Conservation (phyloP, 2,888 invertebrate genomes). For the Caenorhabditis japonica region DNA sequence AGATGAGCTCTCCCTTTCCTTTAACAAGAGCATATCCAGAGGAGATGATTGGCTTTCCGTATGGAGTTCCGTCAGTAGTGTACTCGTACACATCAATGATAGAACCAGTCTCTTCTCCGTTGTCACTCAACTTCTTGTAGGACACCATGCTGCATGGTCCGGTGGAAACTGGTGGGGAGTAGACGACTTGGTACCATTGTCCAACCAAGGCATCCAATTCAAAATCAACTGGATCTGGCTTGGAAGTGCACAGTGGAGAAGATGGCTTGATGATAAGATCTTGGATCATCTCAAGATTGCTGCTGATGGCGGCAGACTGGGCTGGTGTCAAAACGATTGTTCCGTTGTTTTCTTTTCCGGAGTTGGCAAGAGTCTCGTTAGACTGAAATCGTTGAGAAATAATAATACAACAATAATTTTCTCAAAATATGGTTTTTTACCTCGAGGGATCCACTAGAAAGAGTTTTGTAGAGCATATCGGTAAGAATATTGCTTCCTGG, state of each 20-base stretch:
- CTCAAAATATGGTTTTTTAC: constrained; percentile 19
- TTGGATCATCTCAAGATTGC: constrained; percentile 77
- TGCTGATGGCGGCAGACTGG: constrained; percentile 74
- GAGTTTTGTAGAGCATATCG: constrained; percentile 77
- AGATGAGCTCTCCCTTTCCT: constrained; percentile 76
- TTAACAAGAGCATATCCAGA: constrained; percentile 77
- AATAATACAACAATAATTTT: too few species aligned
- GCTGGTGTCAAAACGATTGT: constrained; percentile 67
- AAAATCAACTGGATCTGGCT: constrained; percentile 76
- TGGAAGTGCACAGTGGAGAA: constrained; percentile 76
- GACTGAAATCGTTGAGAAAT: constrained; percentile 35
- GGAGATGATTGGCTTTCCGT: constrained; percentile 76
- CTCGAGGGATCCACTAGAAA: constrained; percentile 73
- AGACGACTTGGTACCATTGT: constrained; percentile 76
- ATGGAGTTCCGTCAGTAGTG: constrained; percentile 77
- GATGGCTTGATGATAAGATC: constrained; percentile 76
- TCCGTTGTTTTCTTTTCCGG: constrained; percentile 46
- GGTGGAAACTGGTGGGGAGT: constrained; percentile 75
- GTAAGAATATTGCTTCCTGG: constrained; percentile 73
- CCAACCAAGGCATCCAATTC: constrained; percentile 76
- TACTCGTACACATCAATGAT: constrained; percentile 77
- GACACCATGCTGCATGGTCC: constrained; percentile 77
- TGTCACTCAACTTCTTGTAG: constrained; percentile 75
- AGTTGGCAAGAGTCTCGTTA: constrained; percentile 56
- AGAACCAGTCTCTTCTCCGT: constrained; percentile 60